Conservation (phyloP, 2,113 vertebrate genomes). For the Arvicanthis niloticus region DNA sequence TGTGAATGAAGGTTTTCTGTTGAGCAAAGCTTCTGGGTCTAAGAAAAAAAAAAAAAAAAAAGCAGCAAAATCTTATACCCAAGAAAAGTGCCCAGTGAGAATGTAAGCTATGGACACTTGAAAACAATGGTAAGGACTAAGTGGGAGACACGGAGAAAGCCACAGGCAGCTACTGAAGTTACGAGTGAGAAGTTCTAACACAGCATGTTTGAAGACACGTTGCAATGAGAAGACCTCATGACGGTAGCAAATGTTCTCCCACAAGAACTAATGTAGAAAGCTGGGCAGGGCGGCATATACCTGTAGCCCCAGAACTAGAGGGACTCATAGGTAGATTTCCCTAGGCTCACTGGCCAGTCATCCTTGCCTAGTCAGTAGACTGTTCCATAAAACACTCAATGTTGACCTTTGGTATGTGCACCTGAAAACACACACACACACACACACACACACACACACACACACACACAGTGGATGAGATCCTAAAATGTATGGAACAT, state of each 20-base stretch:
- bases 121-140: background rate
- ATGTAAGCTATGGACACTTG: slow-evolving; percentile 49
- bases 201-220: slow-evolving; percentile 77
- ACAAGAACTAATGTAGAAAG: slow-evolving; percentile 59
- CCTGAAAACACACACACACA: background rate
- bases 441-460: background rate
- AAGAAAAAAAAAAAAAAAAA: background rate
- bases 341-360: background rate
- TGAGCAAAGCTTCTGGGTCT: slow-evolving; percentile 39
- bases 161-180: background rate
- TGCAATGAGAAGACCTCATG: slow-evolving; percentile 57
- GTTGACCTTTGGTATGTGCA: background rate
- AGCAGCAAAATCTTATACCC: slow-evolving; percentile 60
- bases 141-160: background rate
- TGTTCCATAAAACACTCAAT: background rate
- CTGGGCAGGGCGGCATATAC: background rate
- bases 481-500: slow-evolving; percentile 27
- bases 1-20: background rate
- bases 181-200: slow-evolving; percentile 55
- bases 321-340: no score
- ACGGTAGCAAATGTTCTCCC: slow-evolving; percentile 82
- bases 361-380: background rate
- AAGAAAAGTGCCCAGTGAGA: slow-evolving; percentile 30
- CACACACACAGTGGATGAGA: slow-evolving; percentile 65
- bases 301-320: background rate